These are phyloP conservation scores for Sigmodon hispidus DNA, from an alignment of 2,113 vertebrate species.

Conservation along the genomic window DNA sequence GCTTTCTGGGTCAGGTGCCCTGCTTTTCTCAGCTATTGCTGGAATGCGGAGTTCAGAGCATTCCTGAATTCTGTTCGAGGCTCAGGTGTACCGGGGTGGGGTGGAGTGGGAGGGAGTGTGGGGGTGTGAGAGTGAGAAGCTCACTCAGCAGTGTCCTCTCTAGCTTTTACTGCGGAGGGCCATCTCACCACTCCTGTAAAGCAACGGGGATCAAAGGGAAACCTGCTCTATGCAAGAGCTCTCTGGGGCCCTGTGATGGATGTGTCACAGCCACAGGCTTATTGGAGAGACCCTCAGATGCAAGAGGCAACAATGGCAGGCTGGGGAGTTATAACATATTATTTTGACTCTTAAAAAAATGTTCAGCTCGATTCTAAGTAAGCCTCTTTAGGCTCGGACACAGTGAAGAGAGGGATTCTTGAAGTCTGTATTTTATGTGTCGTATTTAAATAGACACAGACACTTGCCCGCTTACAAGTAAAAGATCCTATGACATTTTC, in stretches of 20 bases:
- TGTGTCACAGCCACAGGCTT: slow-evolving; percentile 50
- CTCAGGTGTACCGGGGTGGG: slow-evolving; percentile 68
- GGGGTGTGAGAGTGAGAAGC: slow-evolving; percentile 51
- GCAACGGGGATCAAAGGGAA: slow-evolving; percentile 86
- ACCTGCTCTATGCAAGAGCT: slow-evolving; percentile 80
- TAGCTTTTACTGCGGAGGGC: slow-evolving; percentile 74
- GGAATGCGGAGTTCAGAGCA: slow-evolving; percentile 84
- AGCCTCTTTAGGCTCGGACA: background rate
- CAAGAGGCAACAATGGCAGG: slow-evolving; percentile 41
- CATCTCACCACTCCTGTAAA: slow-evolving; percentile 78
- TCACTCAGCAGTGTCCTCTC: slow-evolving; percentile 77
- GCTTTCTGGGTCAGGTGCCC: slow-evolving; percentile 81
- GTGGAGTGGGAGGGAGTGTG: too few relatives aligned
- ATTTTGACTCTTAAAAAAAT: background rate
- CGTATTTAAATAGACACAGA: slow-evolving; percentile 27
- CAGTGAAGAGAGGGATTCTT: background rate
- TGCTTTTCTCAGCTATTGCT: slow-evolving; percentile 83
- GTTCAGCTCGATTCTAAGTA: slow-evolving; percentile 14
- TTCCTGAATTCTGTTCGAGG: slow-evolving; percentile 79
- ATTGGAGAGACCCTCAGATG: slow-evolving; percentile 35
- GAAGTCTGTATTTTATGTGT: background rate
- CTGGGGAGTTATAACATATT: background rate
- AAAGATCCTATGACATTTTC: slow-evolving; percentile 26
- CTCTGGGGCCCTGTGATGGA: slow-evolving; percentile 75
- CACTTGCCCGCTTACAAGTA: background rate